Evolutionary conservation across 2,797 vertebrate genomes (phyloP).

Genomic region (Arremon aurantiirostris): DNA sequence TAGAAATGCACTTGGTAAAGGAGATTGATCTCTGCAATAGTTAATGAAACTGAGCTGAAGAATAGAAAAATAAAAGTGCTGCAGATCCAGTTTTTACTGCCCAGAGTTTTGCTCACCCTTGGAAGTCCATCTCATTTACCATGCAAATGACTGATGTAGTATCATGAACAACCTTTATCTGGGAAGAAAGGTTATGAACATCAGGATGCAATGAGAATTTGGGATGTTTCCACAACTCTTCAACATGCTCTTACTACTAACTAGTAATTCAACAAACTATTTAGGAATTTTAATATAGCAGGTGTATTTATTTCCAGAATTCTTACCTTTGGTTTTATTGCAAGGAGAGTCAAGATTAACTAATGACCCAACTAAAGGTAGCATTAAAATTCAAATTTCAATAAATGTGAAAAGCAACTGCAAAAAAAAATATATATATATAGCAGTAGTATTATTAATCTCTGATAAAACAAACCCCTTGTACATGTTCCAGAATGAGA

Average conservation of each 20-base stretch:
- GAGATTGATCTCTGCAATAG: constrained; percentile 60
- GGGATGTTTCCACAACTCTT: constrained; percentile 42
- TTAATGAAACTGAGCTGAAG: constrained; percentile 66
- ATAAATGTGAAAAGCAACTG: neutral
- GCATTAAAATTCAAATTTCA: constrained; percentile 48
- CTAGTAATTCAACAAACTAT: constrained; percentile 21
- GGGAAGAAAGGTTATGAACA: constrained; percentile 60
- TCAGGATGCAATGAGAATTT: constrained; percentile 19
- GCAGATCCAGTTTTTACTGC: constrained; percentile 38
- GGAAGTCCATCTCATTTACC: constrained; percentile 37
- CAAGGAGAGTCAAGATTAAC: constrained; percentile 31
- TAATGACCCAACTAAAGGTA: constrained; percentile 26
- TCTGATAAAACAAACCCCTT: neutral
- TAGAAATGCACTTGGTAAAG: constrained; percentile 66
- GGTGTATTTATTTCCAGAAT: constrained; percentile 36
- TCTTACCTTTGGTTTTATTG: constrained; percentile 48
- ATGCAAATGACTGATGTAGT: neutral
- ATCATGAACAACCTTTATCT: constrained; percentile 35
- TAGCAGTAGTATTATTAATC: neutral
- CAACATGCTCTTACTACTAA: constrained; percentile 36
- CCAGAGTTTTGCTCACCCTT: constrained; percentile 39
- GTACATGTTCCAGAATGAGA: neutral
- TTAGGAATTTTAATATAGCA: constrained; percentile 37
- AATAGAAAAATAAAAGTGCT: neutral
- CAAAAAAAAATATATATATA: neutral